Base-by-base conservation (phyloP, 2,888 invertebrate genomes). In the Pachliopta kotzebuea region DNA sequence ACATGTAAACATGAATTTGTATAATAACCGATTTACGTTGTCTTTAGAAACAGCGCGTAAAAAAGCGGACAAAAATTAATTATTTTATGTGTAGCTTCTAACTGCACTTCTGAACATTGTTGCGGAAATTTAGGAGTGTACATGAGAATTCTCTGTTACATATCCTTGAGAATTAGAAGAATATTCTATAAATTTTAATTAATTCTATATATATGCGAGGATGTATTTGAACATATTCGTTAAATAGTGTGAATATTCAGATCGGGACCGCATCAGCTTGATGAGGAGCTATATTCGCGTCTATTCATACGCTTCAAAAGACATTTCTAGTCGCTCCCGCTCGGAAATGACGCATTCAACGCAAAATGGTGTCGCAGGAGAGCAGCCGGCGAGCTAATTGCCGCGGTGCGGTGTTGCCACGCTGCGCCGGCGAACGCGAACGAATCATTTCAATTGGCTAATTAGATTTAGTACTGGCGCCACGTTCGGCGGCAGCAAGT, bases 401-500 rank as follows among this genome's bases (percentile, higher is more conserved):
- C 72, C 37, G 37, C 37, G 37, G 37, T 37, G 37, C 37, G 37
- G 37, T 37, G 71, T 74, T 74, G 72, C 71, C 67, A 37, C 59
- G 58, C 55, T 63, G 53, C 56, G 53, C 66, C 66, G 62, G 67
- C 60, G 62, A 62, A 59, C 57, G 58, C 62, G 60, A 65, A 67
- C 60, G 67, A 62, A 80, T 82, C 79, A 84, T 85, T 85, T 82
- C 84, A 87, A 85, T 85, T 83, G 81, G 80, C 74, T 82, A 82
- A 84, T 86, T 85, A 83, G 77, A 83, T 83, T 80, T 78, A 78
- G 68, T 60, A 68, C 68, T 68, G 63, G 68, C 68, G 69, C 68
- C 69, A 60, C 65, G 64, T 66, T 67, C 65, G 54, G 61, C 56
- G 63, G 62, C 37, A 67, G 70, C 67, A 68, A 72, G 69, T 74